These are phyloP conservation scores for Metellina segmentata DNA, from an alignment of 2,888 invertebrate species.

Conservation along the genomic window DNA sequence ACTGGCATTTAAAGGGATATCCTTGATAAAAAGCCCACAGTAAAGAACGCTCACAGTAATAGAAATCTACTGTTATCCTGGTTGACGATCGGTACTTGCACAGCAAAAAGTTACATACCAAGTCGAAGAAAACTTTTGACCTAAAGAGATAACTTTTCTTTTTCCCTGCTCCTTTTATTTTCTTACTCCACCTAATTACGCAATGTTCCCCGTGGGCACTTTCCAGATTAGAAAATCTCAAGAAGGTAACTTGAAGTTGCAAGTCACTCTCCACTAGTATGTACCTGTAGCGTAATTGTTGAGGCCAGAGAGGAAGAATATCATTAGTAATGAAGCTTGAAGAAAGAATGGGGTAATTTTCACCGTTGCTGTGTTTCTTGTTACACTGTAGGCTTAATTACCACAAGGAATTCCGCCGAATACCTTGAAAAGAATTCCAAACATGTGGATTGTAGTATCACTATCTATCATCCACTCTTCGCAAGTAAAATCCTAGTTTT, in stretches of 20 bases:
- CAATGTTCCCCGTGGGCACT: constrained; percentile 7
- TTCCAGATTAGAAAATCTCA: constrained; percentile 33
- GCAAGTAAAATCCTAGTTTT: background rate
- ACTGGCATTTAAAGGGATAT: too few relatives aligned
- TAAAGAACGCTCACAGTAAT: too few relatives aligned
- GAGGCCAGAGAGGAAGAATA: background rate
- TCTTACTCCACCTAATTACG: background rate
- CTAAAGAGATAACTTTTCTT: background rate
- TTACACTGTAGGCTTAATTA: background rate
- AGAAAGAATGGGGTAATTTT: background rate
- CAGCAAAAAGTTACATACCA: too few relatives aligned
- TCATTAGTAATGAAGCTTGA: background rate
- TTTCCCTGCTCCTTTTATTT: background rate
- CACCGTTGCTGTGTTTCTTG: background rate
- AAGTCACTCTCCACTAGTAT: background rate
- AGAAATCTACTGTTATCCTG: too few relatives aligned
- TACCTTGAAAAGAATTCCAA: background rate
- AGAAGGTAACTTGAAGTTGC: background rate
- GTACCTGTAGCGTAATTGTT: background rate
- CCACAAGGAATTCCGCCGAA: background rate
- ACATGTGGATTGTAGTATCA: background rate
- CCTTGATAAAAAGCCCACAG: too few relatives aligned
- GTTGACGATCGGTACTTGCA: too few relatives aligned
- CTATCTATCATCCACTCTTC: background rate
- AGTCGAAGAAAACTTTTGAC: background rate